phyloP scores from a whole-genome alignment of 2,113 vertebrate genomes.

The Excalfactoria chinensis region DNA sequence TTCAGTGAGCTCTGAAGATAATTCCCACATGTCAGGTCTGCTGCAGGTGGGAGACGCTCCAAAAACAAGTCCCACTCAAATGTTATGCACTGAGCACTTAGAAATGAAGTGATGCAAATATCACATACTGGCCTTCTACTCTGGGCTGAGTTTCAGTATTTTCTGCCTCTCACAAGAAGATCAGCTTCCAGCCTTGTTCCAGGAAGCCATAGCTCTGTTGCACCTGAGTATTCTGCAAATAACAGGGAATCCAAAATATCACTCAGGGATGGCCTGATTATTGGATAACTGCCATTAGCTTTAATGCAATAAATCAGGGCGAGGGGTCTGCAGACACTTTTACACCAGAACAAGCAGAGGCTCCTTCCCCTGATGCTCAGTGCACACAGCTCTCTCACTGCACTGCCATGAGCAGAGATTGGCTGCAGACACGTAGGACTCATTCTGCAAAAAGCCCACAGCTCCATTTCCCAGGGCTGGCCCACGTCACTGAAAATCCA shows the following conservation, averaged over 20 bases:
- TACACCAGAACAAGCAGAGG: constrained; percentile 26
- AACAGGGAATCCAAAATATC: neutral
- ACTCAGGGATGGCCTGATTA: constrained; percentile 11
- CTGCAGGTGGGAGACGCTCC: neutral
- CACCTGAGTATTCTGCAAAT: neutral
- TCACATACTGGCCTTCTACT: neutral
- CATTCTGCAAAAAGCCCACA: neutral
- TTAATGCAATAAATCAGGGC: constrained; percentile 8
- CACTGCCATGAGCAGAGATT: neutral
- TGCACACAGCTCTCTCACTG: neutral
- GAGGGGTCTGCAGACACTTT: constrained; percentile 6
- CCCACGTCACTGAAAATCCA: neutral
- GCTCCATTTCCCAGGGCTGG: neutral
- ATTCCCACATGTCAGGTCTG: too few relatives aligned
- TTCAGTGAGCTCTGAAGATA: neutral
- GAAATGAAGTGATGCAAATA: neutral
- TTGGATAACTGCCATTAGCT: constrained; percentile 1
- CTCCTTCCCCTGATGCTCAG: neutral
- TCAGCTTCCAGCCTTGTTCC: neutral
- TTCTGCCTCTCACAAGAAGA: neutral
- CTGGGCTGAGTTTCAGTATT: neutral
- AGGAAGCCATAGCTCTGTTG: neutral
- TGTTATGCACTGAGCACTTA: neutral
- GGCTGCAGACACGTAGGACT: neutral
- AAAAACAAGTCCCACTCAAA: neutral